phyloP scores from a whole-genome alignment of 1,140 invertebrate species.

The Episyrphus balteatus region DNA sequence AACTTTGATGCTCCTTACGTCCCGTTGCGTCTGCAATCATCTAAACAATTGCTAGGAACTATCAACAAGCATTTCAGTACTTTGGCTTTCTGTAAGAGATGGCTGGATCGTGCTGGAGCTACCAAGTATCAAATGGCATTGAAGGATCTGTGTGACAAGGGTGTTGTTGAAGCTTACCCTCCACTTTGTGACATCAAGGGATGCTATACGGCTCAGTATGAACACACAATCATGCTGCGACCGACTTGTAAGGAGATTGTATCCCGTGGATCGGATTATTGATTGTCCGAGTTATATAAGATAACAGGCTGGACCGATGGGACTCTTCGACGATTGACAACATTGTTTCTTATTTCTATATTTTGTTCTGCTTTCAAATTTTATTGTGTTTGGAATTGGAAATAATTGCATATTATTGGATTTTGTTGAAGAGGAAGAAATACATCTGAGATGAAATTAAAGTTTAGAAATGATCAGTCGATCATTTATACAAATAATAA shows the following conservation, averaged over 20 bases:
- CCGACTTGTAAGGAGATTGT: conserved; percentile 99
- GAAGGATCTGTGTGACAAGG: conserved; percentile 96
- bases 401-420: too few species aligned
- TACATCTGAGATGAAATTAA: too few species aligned
- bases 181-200: conserved; percentile 96
- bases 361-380: too few species aligned
- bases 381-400: too few species aligned
- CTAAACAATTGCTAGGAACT: conserved; percentile 83
- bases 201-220: conserved; percentile 98
- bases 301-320: too few species aligned
- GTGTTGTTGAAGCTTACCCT: conserved; percentile 93
- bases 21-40: conserved; percentile 79
- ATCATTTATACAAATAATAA: too few species aligned
- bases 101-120: conserved; percentile 93
- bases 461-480: too few species aligned
- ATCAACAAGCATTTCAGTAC: conserved; percentile 99
- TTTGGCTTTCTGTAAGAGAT: conserved; percentile 96
- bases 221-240: conserved; percentile 94
- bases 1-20: conserved; percentile 92
- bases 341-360: too few species aligned
- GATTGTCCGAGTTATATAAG: too few species aligned
- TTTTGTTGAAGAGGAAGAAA: too few species aligned
- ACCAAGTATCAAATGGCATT: conserved; percentile 97
- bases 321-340: too few species aligned
- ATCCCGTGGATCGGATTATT: conserved; percentile 94